Percentiles rank a stretch among this genome's conserved stretches.
Evolutionary conservation across 2,113 vertebrate genomes (phyloP).

Genomic region (Synodontis membranacea): DNA sequence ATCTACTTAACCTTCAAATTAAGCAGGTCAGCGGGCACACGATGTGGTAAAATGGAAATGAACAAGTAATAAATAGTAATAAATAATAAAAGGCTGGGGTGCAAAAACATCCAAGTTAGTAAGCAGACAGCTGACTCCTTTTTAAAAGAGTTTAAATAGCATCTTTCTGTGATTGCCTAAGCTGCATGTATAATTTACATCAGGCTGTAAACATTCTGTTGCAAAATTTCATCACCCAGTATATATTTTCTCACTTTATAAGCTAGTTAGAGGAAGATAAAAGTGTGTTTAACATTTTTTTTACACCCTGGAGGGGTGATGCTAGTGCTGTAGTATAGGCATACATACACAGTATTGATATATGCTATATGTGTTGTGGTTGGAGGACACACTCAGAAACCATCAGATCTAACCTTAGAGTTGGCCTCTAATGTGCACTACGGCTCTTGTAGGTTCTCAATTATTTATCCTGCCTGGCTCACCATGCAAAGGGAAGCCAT

Average conservation of each 20-base stretch:
- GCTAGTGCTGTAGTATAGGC: background rate
- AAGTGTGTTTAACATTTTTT: background rate
- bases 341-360: background rate
- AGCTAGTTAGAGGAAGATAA: background rate
- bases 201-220: background rate
- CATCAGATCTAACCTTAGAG: slow-evolving; percentile 38
- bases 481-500: slow-evolving; percentile 61
- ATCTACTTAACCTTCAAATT: background rate
- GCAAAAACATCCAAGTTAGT: background rate
- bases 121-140: background rate
- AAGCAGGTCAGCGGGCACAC: background rate
- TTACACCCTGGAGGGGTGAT: background rate
- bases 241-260: background rate
- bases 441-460: slow-evolving; percentile 73
- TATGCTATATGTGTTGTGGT: background rate
- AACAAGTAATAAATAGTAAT: background rate
- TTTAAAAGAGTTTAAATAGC: background rate
- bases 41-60: background rate
- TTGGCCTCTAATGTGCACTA: slow-evolving; percentile 65
- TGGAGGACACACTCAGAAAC: slow-evolving; percentile 32
- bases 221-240: background rate
- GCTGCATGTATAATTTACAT: slow-evolving; percentile 1
- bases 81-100: background rate
- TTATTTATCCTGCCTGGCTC: slow-evolving; percentile 72
- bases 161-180: background rate